Evolutionary conservation across 2,888 invertebrate genomes (phyloP).

Genomic region (Seladonia tumulorum): DNA sequence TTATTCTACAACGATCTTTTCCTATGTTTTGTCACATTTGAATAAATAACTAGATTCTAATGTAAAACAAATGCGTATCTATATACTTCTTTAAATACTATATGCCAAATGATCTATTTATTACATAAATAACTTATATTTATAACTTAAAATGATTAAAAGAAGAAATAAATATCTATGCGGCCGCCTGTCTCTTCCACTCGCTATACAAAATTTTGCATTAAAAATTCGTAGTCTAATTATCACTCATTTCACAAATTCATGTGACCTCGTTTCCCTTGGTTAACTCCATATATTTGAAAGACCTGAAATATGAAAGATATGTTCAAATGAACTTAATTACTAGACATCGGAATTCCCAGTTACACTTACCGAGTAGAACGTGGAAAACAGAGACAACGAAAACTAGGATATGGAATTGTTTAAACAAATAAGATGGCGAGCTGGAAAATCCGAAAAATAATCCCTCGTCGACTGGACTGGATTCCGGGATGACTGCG

Average conservation of each 20-base stretch:
- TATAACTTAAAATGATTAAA: no score
- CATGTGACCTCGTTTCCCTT: not conserved
- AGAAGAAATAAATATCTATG: no score
- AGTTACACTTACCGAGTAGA: constrained; percentile 43
- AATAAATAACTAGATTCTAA: not conserved
- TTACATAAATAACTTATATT: constrained; percentile 20
- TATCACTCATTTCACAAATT: constrained; percentile 15
- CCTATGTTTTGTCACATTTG: no score
- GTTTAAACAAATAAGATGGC: constrained; percentile 42
- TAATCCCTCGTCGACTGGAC: constrained; percentile 72
- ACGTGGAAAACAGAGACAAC: constrained; percentile 50
- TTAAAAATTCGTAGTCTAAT: not conserved
- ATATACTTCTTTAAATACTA: constrained; percentile 14
- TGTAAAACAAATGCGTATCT: not conserved
- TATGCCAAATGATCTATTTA: not conserved
- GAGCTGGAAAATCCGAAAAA: constrained; percentile 65
- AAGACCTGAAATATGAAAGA: constrained; percentile 12
- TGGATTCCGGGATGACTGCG: constrained; percentile 87
- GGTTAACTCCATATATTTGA: constrained; percentile 38
- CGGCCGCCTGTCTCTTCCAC: not conserved
- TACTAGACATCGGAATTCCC: no score
- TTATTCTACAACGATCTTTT: no score
- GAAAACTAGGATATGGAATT: constrained; percentile 46
- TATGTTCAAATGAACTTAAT: no score
- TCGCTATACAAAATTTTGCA: not conserved